Conservation (phyloP, 1,140 invertebrate species). For the Trachymyrmex cornetzi region DNA sequence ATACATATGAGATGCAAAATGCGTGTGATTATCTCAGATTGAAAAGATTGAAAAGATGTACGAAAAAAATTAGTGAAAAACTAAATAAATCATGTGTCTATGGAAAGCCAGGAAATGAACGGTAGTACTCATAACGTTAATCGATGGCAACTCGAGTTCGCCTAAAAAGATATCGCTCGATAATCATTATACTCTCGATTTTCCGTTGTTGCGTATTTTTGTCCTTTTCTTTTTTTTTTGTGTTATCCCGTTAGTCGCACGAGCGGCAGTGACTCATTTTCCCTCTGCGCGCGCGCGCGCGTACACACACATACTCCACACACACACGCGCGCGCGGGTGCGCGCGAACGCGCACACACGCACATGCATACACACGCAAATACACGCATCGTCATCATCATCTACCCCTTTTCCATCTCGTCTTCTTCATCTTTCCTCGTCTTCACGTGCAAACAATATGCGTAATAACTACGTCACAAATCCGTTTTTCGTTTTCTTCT, state of each 20-base stretch:
- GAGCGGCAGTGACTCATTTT: conserved; percentile 68
- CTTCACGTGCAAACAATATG: conserved; percentile 21
- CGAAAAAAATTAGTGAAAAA: conserved; percentile 24
- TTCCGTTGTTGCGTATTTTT: conserved; percentile 62
- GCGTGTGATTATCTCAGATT: not conserved
- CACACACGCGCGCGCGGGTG: not conserved
- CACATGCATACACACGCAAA: conserved; percentile 24
- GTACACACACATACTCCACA: not conserved
- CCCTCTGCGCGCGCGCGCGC: conserved; percentile 8
- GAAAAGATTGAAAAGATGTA: conserved; percentile 9
- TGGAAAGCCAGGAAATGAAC: conserved; percentile 79
- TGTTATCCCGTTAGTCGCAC: conserved; percentile 69
- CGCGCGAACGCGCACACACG: not conserved
- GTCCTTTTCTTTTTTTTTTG: conserved; percentile 35
- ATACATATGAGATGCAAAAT: conserved; percentile 31
- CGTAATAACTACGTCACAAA: conserved; percentile 43
- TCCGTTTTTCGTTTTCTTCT: not conserved
- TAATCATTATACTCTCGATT: conserved; percentile 66
- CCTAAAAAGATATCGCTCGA: conserved; percentile 75
- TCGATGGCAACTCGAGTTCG: conserved; percentile 80
- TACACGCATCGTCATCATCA: conserved; percentile 57
- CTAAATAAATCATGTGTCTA: conserved; percentile 17
- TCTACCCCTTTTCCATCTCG: conserved; percentile 11
- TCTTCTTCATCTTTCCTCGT: conserved; percentile 27
- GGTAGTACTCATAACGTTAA: conserved; percentile 80